A percentile compares a stretch with the other conserved stretches of the same genome.
Evolutionary conservation across 2,113 vertebrate species (phyloP).

Genomic region (Cinclus cinclus): DNA sequence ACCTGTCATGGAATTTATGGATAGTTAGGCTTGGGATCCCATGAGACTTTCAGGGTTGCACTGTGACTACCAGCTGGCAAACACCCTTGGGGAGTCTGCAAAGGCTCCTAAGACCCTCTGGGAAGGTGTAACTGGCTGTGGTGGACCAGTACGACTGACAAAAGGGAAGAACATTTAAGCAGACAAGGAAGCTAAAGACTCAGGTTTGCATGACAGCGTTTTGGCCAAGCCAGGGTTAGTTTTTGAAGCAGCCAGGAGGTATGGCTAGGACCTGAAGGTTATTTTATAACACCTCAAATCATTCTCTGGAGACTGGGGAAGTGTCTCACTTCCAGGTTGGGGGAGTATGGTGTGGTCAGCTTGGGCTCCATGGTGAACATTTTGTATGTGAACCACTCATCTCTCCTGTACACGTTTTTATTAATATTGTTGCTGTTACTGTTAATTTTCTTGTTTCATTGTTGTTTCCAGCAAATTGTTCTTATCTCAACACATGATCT

Average conservation of each 20-base stretch:
- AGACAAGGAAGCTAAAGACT: neutral
- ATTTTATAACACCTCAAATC: neutral
- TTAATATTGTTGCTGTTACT: neutral
- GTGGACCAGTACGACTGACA: neutral
- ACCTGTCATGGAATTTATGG: neutral
- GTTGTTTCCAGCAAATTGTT: neutral
- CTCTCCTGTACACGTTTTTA: neutral
- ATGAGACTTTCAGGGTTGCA: neutral
- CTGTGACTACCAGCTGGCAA: neutral
- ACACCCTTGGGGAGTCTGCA: neutral
- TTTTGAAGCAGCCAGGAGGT: neutral
- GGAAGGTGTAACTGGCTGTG: neutral
- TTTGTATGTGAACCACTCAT: neutral
- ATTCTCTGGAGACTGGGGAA: neutral
- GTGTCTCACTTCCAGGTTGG: neutral
- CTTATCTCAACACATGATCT: neutral
- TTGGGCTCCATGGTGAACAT: accelerated
- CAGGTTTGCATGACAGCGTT: neutral
- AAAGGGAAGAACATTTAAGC: neutral
- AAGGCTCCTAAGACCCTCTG: neutral
- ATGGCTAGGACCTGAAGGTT: neutral
- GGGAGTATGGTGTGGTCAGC: accelerated
- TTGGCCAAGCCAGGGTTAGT: neutral
- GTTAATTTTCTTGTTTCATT: neutral
- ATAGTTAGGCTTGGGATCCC: neutral